These are phyloP conservation scores for Ypsolopha sequella DNA, from an alignment of 2,888 invertebrate species.

Conservation along the genomic window DNA sequence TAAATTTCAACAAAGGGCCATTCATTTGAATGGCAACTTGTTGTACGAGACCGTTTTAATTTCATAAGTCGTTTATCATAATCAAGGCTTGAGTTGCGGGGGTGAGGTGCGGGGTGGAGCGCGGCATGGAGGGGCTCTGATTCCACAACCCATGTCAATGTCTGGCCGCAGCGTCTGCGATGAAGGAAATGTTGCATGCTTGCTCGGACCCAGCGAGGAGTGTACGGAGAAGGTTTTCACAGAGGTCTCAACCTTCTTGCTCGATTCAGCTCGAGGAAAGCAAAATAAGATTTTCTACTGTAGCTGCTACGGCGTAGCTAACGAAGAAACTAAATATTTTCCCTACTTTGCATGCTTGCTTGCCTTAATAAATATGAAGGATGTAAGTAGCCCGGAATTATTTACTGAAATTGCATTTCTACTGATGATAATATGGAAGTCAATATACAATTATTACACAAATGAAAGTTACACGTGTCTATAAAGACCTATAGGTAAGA, in stretches of 20 bases:
- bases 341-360: too few relatives aligned
- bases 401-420: too few relatives aligned
- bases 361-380: too few relatives aligned
- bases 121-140: slow-evolving; percentile 22
- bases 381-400: too few relatives aligned
- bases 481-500: too few relatives aligned
- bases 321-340: too few relatives aligned
- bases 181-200: slow-evolving; percentile 60
- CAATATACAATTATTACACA: too few relatives aligned
- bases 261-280: too few relatives aligned
- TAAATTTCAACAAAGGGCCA: slow-evolving; percentile 64
- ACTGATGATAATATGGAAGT: too few relatives aligned
- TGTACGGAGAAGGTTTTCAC: background rate
- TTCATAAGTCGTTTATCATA: slow-evolving; percentile 71
- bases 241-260: background rate
- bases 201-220: slow-evolving; percentile 33
- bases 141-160: slow-evolving; percentile 61
- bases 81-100: slow-evolving; percentile 36
- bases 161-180: slow-evolving; percentile 30
- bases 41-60: slow-evolving; percentile 67
- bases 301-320: too few relatives aligned
- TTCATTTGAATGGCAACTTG: slow-evolving; percentile 67
- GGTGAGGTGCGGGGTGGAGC: slow-evolving; percentile 6
- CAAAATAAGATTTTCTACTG: too few relatives aligned
- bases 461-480: too few relatives aligned